These are phyloP conservation scores for Tipula helvola DNA, from an alignment of 2,888 invertebrate species.

Conservation along the genomic window DNA sequence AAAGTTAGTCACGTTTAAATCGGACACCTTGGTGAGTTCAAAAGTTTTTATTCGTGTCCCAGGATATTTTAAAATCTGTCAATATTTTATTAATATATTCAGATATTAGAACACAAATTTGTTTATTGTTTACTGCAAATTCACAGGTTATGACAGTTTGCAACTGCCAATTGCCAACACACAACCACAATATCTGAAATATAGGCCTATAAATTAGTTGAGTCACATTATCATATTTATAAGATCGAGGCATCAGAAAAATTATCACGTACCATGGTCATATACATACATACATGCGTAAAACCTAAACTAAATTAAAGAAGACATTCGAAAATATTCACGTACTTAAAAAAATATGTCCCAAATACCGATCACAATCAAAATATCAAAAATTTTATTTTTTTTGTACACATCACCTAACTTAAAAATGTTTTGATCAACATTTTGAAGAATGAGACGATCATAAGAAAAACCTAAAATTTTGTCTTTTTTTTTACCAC, in stretches of 20 bases:
- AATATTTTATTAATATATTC: no score
- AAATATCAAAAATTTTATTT: not conserved
- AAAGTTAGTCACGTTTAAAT: no score
- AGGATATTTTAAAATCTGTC: no score
- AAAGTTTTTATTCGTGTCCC: no score
- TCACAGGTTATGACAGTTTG: no score
- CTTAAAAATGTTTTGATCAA: not conserved
- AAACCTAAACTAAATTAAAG: not conserved
- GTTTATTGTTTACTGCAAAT: no score
- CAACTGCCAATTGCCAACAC: no score
- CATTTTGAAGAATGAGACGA: not conserved
- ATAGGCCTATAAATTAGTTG: not conserved
- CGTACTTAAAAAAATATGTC: not conserved
- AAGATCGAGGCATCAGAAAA: not conserved
- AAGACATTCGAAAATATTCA: not conserved
- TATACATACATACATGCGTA: no score
- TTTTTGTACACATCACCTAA: not conserved
- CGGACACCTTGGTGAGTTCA: no score
- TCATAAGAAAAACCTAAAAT: not conserved
- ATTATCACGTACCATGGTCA: not conserved
- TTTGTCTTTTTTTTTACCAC: not conserved
- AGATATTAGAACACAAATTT: no score
- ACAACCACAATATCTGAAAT: no score
- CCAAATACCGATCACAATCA: not conserved
- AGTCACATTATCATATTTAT: not conserved